Base-by-base conservation (phyloP, 2,113 vertebrate species). In the Cariama cristata region DNA sequence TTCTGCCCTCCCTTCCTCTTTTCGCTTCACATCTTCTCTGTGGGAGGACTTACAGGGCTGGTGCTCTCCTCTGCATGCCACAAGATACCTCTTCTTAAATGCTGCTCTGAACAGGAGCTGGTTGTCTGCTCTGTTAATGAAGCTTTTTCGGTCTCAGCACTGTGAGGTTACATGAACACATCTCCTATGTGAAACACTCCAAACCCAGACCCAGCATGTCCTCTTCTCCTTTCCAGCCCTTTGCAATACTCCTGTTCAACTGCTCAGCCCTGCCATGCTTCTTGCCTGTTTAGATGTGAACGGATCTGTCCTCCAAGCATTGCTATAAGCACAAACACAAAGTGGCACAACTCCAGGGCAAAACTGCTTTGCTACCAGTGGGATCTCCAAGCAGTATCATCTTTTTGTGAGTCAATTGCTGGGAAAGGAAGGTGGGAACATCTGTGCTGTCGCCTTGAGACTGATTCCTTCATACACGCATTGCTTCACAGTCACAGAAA, bases 351-450 rank as follows among this genome's bases (percentile, higher is more conserved):
- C 86, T 74, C 55, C 76, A 45, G 63, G 71, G 75, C 64, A 96
- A 77, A 80, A 47, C 76, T 60, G n/a, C 47, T 75, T 53, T 71
- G 75, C 72, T 50, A 38, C 74, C 52, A 40, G 81, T 44, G 56
- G 45, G 76, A 62, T 87, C 50, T 82, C 90, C 64, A 91, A 90
- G 69, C 40, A 82, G 16, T 38, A 82, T 50, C 55, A 88, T 86
- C 84, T 53, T 79, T 80, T 62, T 50, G 53, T 86, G 81, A 92
- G 71, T 97, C 94, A 95, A 81, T 80, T 50, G 76, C 71, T 58
- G 68, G 66, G 85, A 83, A 86, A 58, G 23, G 68, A 88, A 77
- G 75, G 79, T 66, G 91, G 81, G 91, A 96, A 94, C 91, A 95
- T 82, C 71, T 94, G 94, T 74, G 88, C 79, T 88, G 63, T 38